Evolutionary conservation across 2,113 vertebrate genomes (phyloP), one percentile per base, ranked within the genome.

Genomic region (Tetraodon nigroviridis): DNA sequence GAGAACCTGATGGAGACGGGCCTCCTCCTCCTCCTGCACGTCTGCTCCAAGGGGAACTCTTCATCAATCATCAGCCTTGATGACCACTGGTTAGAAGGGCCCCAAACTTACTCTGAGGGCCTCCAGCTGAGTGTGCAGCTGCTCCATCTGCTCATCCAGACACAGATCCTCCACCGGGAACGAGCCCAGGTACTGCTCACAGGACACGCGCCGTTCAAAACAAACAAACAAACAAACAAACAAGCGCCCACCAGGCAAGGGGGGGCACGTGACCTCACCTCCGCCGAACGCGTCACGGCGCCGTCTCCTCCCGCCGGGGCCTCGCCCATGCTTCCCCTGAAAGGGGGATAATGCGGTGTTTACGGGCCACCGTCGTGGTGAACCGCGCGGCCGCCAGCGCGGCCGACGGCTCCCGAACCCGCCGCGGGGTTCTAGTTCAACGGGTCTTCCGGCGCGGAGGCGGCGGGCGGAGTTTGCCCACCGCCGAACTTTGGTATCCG

Each of bases 141-240:
- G 71, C 78, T 89, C 86, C 0, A 84, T 92, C 47, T 89, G 90
- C 27, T 92, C 92, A 78, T 94, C 93, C 53, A 93, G 77, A 50
- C 92, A 92, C 64, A 77, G 20, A 76, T 95, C 91, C 0, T 93
- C 93, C 80, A 96, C 90, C 0, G 58, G 58, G 76, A 98, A 98
- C 37, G 95, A 98, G 48, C 95, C 96, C 70, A 96, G 91, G 0
- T 97, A 96, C 95, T 99, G 75, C 0, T 65, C 44, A 8, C 71
- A 47, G 66, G 8, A 75, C 4, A 57, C 0, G 18, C 1, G 7
- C 3, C 60, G 10, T 22, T 16, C 51, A 3, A 51, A 10, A 44
- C 2, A 3, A 4, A 24, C 10, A 49, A 21, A 15, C 18, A 24
- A 27, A 11, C 5, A 21, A 5, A 51, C 19, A 1, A 29, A 40